Evolutionary conservation across 2,797 vertebrate species (phyloP).

Genomic region (Sylvilagus floridanus): DNA sequence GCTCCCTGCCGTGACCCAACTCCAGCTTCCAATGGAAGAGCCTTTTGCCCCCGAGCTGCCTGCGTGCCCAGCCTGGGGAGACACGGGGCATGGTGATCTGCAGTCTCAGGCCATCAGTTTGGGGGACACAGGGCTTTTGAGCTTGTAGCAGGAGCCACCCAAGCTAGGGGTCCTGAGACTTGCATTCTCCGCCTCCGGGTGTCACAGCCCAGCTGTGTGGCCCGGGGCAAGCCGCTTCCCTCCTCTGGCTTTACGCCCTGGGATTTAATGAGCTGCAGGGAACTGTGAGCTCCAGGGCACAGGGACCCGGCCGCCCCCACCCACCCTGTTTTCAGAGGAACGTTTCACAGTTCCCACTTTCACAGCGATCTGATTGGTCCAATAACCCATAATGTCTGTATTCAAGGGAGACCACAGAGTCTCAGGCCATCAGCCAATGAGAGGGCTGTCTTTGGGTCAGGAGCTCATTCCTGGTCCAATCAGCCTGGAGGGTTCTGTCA

Average conservation of each 20-base stretch:
- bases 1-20: neutral
- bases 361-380: neutral
- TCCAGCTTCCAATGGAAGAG: neutral
- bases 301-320: neutral
- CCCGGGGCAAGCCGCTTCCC: neutral
- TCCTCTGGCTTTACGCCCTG: neutral
- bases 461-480: neutral
- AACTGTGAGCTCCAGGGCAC: neutral
- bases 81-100: neutral
- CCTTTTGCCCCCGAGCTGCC: neutral
- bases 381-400: neutral
- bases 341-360: neutral
- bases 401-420: neutral
- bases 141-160: neutral
- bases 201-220: neutral
- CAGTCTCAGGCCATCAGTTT: neutral
- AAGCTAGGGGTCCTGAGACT: neutral
- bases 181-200: neutral
- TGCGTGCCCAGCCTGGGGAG: no score
- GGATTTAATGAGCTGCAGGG: neutral
- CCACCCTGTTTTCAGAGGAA: conserved; percentile 20
- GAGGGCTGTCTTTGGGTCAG: neutral
- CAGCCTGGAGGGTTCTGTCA: neutral
- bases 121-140: neutral
- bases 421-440: neutral